Evolutionary conservation across 2,113 vertebrate genomes (phyloP).

Genomic region (Cebus imitator): DNA sequence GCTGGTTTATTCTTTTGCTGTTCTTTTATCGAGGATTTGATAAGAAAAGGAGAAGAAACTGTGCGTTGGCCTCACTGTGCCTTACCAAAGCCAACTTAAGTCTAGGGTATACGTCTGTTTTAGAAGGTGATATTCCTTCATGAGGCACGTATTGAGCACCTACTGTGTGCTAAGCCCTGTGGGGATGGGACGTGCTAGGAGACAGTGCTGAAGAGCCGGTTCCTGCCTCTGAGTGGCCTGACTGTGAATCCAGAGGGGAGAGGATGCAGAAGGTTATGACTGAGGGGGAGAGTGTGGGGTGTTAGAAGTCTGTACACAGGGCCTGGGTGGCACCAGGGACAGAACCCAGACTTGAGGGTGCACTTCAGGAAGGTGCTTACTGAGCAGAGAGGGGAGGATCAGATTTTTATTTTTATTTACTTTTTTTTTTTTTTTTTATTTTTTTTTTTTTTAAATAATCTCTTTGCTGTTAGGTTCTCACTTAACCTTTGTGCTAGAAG

Average conservation of each 20-base stretch:
- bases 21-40: background rate
- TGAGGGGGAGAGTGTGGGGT: no score
- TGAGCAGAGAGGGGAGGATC: background rate
- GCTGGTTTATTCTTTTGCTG: background rate
- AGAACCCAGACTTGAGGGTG: background rate
- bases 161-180: background rate
- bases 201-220: background rate
- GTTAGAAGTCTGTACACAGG: background rate
- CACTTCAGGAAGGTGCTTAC: background rate
- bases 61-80: background rate
- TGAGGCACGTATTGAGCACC: background rate
- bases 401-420: background rate
- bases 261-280: background rate
- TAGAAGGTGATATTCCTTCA: background rate
- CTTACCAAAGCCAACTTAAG: background rate
- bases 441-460: no score
- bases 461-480: background rate
- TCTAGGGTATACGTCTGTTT: background rate
- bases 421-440: no score
- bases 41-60: background rate
- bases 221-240: background rate
- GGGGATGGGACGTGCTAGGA: background rate
- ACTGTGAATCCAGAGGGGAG: background rate
- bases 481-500: background rate
- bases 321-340: background rate